A percentile compares a stretch with the other conserved stretches of the same genome.
phyloP scores from a whole-genome alignment of 2,888 invertebrate species.

The Microctonus hyperodae region DNA sequence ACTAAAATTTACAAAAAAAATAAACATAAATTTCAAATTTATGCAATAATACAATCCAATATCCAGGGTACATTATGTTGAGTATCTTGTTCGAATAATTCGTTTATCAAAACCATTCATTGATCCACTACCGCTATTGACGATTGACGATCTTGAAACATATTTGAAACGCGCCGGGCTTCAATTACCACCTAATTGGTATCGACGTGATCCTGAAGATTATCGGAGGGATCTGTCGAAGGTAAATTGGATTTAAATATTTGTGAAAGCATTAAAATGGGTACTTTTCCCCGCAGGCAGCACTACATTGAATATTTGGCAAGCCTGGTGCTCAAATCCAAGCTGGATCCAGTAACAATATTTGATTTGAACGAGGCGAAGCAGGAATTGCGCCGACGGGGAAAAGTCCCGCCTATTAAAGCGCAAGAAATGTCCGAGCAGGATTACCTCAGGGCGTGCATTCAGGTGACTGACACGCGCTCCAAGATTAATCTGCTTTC shows the following conservation, averaged over 20 bases:
- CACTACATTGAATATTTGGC: constrained; percentile 98
- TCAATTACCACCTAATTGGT: constrained; percentile 78
- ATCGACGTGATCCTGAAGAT: constrained; percentile 68
- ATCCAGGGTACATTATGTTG: constrained; percentile 87
- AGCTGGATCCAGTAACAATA: constrained; percentile 88
- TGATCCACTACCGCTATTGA: constrained; percentile 81
- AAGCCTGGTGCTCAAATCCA: constrained; percentile 80
- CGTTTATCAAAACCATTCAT: constrained; percentile 69
- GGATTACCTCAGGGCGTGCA: constrained; percentile 83
- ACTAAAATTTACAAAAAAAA: not conserved
- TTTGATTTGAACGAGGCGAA: constrained; percentile 87
- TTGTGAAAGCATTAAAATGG: constrained; percentile 52
- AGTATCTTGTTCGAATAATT: constrained; percentile 83
- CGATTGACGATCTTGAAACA: constrained; percentile 83
- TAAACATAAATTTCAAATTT: constrained; percentile 1
- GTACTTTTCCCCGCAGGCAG: constrained; percentile 71
- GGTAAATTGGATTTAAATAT: constrained; percentile 58
- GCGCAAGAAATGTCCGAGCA: constrained; percentile 84
- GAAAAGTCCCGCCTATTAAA: constrained; percentile 83
- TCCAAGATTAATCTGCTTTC: constrained; percentile 22
- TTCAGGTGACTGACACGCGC: constrained; percentile 73
- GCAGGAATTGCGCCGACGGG: constrained; percentile 85
- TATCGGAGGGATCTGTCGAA: constrained; percentile 65
- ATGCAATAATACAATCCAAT: constrained; percentile 18
- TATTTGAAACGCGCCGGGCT: constrained; percentile 77